Conservation (phyloP, 2,888 invertebrate species). For the Busseola fusca region DNA sequence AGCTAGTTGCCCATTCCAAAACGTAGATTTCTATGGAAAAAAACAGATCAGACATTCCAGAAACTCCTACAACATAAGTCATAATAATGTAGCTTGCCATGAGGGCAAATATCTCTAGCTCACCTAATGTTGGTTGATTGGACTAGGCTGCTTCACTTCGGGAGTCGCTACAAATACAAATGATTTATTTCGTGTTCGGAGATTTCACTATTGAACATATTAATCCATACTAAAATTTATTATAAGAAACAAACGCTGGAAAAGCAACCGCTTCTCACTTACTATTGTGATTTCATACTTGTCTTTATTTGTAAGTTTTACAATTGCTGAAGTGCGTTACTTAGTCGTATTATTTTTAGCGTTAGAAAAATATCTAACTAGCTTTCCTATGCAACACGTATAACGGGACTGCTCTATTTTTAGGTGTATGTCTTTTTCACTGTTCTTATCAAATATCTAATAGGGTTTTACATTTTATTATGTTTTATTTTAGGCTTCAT, state of each 20-base stretch:
- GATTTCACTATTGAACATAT: background rate
- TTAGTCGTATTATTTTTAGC: background rate
- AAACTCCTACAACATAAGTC: background rate
- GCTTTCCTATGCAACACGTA: background rate
- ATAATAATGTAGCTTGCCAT: background rate
- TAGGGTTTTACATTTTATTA: background rate
- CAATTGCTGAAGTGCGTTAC: background rate
- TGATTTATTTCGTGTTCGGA: background rate
- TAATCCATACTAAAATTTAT: background rate
- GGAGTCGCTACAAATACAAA: background rate
- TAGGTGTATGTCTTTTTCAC: background rate
- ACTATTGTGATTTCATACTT: background rate
- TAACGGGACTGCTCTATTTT: background rate
- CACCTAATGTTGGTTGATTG: background rate
- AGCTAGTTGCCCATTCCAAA: background rate
- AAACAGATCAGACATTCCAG: background rate
- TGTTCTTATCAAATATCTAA: background rate
- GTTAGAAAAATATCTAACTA: background rate
- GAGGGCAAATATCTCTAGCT: background rate
- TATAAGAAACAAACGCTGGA: background rate
- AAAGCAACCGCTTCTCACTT: background rate
- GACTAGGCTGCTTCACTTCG: background rate
- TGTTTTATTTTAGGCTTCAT: constrained; percentile 76
- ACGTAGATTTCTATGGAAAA: background rate
- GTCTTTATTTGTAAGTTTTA: background rate